A percentile compares a stretch with the other conserved stretches of the same genome.
Conservation (phyloP, 2,888 invertebrate species). For the Cacoxenus indagator region DNA sequence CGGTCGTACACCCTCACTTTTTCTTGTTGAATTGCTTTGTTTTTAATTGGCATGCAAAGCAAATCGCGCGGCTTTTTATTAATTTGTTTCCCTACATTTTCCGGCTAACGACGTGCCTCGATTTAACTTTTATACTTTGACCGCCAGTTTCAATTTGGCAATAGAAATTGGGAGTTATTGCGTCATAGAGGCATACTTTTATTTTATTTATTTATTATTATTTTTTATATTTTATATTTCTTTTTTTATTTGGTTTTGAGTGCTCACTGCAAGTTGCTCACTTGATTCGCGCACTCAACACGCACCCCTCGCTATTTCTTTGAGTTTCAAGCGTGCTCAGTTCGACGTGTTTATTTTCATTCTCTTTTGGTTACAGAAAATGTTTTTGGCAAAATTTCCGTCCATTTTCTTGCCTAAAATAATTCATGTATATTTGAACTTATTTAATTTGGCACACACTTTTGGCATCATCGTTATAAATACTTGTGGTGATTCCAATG, state of each 20-base stretch:
- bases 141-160: background rate
- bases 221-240: background rate
- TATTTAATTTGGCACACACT: slow-evolving; percentile 9
- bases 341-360: background rate
- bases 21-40: background rate
- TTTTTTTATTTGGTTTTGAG: background rate
- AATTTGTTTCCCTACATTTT: background rate
- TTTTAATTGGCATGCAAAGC: slow-evolving; percentile 20
- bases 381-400: background rate
- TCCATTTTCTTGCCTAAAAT: slow-evolving; percentile 5
- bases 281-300: background rate
- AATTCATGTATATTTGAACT: slow-evolving; percentile 9
- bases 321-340: background rate
- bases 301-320: background rate
- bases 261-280: background rate
- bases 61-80: background rate
- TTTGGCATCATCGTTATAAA: slow-evolving; percentile 8
- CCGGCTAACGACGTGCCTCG: background rate
- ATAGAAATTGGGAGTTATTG: slow-evolving; percentile 21
- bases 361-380: background rate
- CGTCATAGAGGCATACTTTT: background rate
- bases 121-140: background rate
- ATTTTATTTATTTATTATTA: background rate
- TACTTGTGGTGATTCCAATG: background rate
- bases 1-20: background rate